These are phyloP conservation scores for Fragum whitleyi DNA, from an alignment of 2,888 invertebrate genomes.

Conservation along the genomic window DNA sequence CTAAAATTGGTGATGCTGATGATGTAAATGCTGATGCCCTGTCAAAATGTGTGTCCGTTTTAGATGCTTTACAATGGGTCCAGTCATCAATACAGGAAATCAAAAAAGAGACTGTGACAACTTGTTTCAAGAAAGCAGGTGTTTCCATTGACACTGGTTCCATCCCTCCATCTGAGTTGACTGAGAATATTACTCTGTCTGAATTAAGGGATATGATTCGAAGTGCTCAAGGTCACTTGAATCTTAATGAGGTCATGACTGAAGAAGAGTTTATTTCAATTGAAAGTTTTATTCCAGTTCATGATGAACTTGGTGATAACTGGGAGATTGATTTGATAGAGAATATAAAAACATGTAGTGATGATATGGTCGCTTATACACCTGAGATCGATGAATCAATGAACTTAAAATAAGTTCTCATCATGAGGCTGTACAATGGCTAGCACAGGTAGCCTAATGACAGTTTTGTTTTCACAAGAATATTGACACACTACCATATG, in stretches of 20 bases:
- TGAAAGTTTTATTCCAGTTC: background rate
- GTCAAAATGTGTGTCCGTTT: too few species aligned
- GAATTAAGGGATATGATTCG: too few species aligned
- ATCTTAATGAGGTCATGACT: too few species aligned
- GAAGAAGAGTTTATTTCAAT: too few species aligned
- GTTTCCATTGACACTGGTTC: too few species aligned
- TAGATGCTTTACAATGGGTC: background rate
- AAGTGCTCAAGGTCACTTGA: too few species aligned
- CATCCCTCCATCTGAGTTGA: background rate
- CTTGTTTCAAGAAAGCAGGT: too few species aligned
- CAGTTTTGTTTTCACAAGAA: background rate
- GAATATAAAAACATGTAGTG: background rate
- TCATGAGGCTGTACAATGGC: too few species aligned
- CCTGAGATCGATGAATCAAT: background rate
- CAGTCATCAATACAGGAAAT: background rate
- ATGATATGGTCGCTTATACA: background rate
- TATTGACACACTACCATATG: background rate
- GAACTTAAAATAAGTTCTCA: too few species aligned
- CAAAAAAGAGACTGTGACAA: background rate
- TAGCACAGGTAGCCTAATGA: background rate
- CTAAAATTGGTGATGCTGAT: too few species aligned
- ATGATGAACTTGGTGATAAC: background rate
- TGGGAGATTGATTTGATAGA: background rate
- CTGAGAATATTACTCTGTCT: too few species aligned
- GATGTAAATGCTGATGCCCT: too few species aligned